These are phyloP conservation scores for Sarcophilus harrisii DNA, from an alignment of 2,797 vertebrate genomes.

Conservation along the genomic window DNA sequence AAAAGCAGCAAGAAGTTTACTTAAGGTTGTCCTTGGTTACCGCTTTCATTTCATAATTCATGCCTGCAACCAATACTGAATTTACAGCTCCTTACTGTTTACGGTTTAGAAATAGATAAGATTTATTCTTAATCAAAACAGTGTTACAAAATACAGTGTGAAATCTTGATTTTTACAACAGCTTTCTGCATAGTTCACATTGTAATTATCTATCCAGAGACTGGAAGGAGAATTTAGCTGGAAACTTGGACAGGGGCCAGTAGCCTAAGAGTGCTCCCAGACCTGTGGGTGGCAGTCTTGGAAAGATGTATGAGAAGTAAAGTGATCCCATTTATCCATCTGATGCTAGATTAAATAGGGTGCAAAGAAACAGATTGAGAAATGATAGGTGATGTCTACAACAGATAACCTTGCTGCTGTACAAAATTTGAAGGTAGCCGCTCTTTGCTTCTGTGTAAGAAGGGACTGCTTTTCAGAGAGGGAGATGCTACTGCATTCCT, in stretches of 20 bases:
- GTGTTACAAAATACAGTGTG: conserved; percentile 2
- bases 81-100: neutral
- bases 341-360: neutral
- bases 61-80: neutral
- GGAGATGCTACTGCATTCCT: neutral
- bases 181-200: neutral
- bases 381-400: neutral
- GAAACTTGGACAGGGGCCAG: neutral
- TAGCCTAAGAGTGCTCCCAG: neutral
- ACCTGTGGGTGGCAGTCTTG: neutral
- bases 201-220: neutral
- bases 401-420: neutral
- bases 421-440: neutral
- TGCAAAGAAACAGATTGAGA: neutral
- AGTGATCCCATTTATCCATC: neutral
- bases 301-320: neutral
- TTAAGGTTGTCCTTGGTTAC: neutral
- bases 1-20: neutral
- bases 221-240: neutral
- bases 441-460: neutral
- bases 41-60: neutral
- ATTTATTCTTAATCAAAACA: neutral
- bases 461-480: neutral
- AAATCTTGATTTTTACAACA: neutral
- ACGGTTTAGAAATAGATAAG: neutral